phyloP scores from a whole-genome alignment of 2,113 vertebrate species.

The Perca schrenkii region DNA sequence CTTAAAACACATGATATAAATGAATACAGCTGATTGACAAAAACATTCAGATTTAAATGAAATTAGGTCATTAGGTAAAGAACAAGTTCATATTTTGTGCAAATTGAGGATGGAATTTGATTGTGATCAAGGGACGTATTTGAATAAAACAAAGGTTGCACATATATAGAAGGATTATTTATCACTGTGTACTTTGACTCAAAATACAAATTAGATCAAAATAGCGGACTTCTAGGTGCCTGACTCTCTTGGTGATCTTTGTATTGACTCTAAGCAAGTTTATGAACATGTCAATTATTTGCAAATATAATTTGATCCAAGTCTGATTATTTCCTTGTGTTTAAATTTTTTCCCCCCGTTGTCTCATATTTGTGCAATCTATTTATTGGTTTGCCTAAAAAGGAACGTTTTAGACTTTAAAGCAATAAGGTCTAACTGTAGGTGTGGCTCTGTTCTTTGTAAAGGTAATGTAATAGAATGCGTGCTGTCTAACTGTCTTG shows the following conservation, averaged over 20 bases:
- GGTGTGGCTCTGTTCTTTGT: slow-evolving; percentile 17
- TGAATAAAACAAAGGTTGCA: not conserved
- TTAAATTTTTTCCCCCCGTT: slow-evolving; percentile 28
- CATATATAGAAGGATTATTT: not conserved
- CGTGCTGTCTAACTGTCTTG: slow-evolving; percentile 21
- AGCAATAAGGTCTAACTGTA: slow-evolving; percentile 10
- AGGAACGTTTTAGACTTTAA: slow-evolving; percentile 22
- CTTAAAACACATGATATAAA: not conserved
- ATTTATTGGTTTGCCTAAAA: slow-evolving; percentile 13
- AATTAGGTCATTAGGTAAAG: not conserved
- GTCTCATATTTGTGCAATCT: slow-evolving; percentile 39
- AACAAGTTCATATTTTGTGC: not conserved
- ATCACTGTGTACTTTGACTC: not conserved
- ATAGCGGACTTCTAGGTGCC: not conserved
- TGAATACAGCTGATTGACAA: no score
- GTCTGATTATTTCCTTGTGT: slow-evolving; percentile 7
- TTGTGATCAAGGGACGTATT: no score
- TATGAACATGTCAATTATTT: slow-evolving; percentile 23
- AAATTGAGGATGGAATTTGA: not conserved
- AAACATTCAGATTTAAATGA: not conserved
- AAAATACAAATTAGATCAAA: not conserved
- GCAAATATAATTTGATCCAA: slow-evolving; percentile 40
- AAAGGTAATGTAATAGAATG: slow-evolving; percentile 36
- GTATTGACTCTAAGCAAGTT: slow-evolving; percentile 33
- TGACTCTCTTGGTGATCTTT: slow-evolving; percentile 1